Percentiles rank a stretch among this genome's conserved stretches.
Evolutionary conservation across 2,797 vertebrate species (phyloP).

Genomic region (Anguilla marmorata): DNA sequence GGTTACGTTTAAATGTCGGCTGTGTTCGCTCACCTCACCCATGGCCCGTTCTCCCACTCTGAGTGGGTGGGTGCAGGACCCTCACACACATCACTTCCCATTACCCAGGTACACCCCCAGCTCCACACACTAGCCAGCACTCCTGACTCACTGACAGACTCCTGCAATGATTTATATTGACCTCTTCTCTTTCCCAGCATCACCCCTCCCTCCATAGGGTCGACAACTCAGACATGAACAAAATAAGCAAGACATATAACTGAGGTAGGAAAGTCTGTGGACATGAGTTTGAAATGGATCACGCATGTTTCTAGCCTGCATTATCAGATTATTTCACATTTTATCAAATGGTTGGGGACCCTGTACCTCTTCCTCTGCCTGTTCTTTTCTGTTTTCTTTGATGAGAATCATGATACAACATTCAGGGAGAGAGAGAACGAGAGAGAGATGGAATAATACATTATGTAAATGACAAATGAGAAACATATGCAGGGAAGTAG

Average conservation of each 20-base stretch:
- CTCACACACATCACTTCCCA: background rate
- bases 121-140: background rate
- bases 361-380: background rate
- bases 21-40: background rate
- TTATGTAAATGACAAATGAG: background rate
- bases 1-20: background rate
- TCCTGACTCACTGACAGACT: background rate
- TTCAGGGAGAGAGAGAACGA: background rate
- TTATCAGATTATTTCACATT: background rate
- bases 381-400: background rate
- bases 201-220: background rate
- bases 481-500: background rate
- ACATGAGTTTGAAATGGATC: background rate
- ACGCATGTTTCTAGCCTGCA: background rate
- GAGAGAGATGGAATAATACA: background rate
- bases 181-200: background rate
- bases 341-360: background rate
- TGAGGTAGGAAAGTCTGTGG: background rate
- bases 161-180: background rate
- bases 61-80: background rate
- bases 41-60: background rate
- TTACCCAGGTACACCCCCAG: background rate
- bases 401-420: background rate
- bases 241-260: background rate
- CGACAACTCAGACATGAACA: background rate